Percentiles rank a stretch among this genome's conserved stretches.
These are phyloP conservation scores for Chaetophractus vellerosus DNA, from an alignment of 2,797 vertebrate genomes.

Conservation along the genomic window DNA sequence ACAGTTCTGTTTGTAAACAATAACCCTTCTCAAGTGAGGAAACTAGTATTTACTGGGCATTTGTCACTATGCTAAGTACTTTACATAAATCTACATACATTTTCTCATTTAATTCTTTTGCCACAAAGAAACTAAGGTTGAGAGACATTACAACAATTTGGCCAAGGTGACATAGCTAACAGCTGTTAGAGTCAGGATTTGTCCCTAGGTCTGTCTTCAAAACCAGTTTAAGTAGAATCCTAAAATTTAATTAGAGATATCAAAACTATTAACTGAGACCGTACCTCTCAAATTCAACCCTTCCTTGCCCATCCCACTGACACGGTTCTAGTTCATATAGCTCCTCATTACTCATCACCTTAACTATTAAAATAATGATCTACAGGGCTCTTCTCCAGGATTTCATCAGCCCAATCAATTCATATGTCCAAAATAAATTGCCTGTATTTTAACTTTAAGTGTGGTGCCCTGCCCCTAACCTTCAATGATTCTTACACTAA, in stretches of 20 bases:
- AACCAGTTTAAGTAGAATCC: not conserved
- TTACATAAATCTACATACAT: not conserved
- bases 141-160: constrained; percentile 35
- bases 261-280: constrained; percentile 1
- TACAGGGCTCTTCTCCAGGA: not conserved
- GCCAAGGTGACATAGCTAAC: not conserved
- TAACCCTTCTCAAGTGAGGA: not conserved
- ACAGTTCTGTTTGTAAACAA: constrained; percentile 7
- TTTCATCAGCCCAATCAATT: not conserved
- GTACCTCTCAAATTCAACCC: not conserved
- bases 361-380: not conserved
- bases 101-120: constrained; percentile 21
- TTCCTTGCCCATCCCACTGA: not conserved
- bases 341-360: not conserved
- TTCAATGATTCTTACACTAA: not conserved
- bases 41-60: not conserved
- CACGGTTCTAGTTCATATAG: not conserved
- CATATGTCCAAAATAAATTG: constrained; percentile 1
- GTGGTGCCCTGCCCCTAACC: not conserved
- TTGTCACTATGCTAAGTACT: not conserved
- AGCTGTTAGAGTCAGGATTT: constrained; percentile 15
- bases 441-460: not conserved
- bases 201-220: not conserved
- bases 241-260: not conserved
- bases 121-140: constrained; percentile 36